Conservation (phyloP, 2,113 vertebrate genomes). For the Gila orcuttii region DNA sequence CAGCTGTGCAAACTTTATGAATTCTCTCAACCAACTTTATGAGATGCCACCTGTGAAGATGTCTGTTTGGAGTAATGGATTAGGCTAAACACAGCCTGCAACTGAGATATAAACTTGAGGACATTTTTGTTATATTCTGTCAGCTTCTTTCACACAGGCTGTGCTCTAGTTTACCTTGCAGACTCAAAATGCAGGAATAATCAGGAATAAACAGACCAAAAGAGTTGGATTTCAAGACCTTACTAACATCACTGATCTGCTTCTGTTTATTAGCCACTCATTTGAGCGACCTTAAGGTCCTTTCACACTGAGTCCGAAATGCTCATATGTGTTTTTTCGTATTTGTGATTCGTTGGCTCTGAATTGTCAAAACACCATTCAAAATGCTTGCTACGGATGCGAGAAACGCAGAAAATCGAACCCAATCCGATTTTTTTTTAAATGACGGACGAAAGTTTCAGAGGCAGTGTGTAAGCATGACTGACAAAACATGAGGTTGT, state of each 20-base stretch:
- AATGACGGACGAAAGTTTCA: too few species aligned
- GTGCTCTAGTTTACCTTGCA: background rate
- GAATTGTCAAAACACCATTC: too few species aligned
- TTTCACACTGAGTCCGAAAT: too few species aligned
- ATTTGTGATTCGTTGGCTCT: too few species aligned
- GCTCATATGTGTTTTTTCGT: too few species aligned
- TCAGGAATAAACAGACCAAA: background rate
- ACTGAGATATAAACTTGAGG: background rate
- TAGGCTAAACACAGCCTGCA: background rate
- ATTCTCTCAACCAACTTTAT: background rate
- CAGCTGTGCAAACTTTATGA: background rate
- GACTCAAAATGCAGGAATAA: background rate
- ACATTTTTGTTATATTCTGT: background rate
- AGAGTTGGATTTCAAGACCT: background rate
- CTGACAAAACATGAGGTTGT: too few species aligned
- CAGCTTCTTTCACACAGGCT: background rate
- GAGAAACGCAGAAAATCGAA: too few species aligned
- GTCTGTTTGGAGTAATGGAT: background rate
- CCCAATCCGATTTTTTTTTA: too few species aligned
- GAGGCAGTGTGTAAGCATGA: too few species aligned
- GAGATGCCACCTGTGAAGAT: background rate
- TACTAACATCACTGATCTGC: background rate
- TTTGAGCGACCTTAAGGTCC: background rate
- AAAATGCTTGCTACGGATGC: too few species aligned
- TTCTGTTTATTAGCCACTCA: constrained; percentile 18